phyloP scores from a whole-genome alignment of 2,113 vertebrate species.

The Malurus melanocephalus region DNA sequence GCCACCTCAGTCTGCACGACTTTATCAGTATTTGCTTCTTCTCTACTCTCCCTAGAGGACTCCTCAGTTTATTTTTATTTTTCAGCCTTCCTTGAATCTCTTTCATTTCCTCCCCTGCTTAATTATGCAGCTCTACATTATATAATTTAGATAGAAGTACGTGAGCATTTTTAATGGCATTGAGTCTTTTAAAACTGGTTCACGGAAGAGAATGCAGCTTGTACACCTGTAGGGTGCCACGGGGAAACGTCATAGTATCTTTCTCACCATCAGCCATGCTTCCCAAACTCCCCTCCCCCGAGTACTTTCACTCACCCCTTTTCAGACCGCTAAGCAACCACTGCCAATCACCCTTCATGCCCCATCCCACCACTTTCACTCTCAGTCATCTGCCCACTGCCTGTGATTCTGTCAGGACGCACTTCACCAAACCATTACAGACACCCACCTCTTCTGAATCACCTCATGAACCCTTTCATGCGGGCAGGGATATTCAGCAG shows the following conservation, averaged over 20 bases:
- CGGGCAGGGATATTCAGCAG: neutral
- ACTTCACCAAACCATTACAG: neutral
- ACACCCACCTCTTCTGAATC: slow-evolving; percentile 13
- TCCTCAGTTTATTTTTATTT: slow-evolving; percentile 34
- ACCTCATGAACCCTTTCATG: neutral
- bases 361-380: neutral
- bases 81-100: slow-evolving; percentile 18
- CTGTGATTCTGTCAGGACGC: neutral
- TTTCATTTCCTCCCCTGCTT: slow-evolving; percentile 31
- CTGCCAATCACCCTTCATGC: neutral
- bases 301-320: slow-evolving; percentile 17
- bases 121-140: neutral
- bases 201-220: neutral
- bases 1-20: neutral
- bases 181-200: neutral
- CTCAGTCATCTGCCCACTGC: slow-evolving; percentile 15
- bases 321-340: slow-evolving; percentile 43
- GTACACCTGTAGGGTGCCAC: neutral
- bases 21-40: neutral
- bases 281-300: neutral
- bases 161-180: neutral
- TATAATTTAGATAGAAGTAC: neutral
- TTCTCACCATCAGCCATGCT: neutral
- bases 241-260: accelerated
- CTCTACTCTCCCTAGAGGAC: slow-evolving; percentile 10